phyloP scores from a whole-genome alignment of 2,888 invertebrate genomes.

The Heliconius cydno region DNA sequence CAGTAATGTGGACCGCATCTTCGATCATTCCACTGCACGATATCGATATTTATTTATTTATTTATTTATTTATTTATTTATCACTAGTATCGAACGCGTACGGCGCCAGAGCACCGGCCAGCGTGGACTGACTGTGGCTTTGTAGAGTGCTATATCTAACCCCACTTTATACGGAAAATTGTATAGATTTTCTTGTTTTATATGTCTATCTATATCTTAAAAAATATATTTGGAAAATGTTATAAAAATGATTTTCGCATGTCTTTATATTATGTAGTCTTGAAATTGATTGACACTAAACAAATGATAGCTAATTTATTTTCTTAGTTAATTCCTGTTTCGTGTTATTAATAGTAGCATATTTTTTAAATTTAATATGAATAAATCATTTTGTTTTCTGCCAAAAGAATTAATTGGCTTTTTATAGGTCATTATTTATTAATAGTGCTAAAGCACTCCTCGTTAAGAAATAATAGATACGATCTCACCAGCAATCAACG shows the following conservation, averaged over 20 bases:
- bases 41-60: slow-evolving; percentile 44
- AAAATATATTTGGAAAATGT: slow-evolving; percentile 12
- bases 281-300: neutral
- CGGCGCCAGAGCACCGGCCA: slow-evolving; percentile 62
- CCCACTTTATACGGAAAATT: slow-evolving; percentile 46
- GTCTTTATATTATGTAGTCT: neutral
- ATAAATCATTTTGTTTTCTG: neutral
- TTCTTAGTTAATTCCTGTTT: neutral
- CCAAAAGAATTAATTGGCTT: neutral
- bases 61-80: slow-evolving; percentile 4
- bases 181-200: slow-evolving; percentile 25
- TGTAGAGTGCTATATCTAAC: slow-evolving; percentile 33
- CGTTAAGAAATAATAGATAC: slow-evolving; percentile 37
- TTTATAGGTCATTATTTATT: neutral
- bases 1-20: slow-evolving; percentile 72
- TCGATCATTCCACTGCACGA: slow-evolving; percentile 59
- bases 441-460: slow-evolving; percentile 23
- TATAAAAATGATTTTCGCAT: slow-evolving; percentile 21
- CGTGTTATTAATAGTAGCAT: neutral
- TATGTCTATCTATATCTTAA: neutral
- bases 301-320: neutral
- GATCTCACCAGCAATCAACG: slow-evolving; percentile 36
- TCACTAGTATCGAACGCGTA: slow-evolving; percentile 57
- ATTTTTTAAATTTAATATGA: no score
- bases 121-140: slow-evolving; percentile 57